Evolutionary conservation across 2,797 vertebrate species (phyloP), one percentile per base, ranked within the genome.

Genomic region (Sebastes nivosus): DNA sequence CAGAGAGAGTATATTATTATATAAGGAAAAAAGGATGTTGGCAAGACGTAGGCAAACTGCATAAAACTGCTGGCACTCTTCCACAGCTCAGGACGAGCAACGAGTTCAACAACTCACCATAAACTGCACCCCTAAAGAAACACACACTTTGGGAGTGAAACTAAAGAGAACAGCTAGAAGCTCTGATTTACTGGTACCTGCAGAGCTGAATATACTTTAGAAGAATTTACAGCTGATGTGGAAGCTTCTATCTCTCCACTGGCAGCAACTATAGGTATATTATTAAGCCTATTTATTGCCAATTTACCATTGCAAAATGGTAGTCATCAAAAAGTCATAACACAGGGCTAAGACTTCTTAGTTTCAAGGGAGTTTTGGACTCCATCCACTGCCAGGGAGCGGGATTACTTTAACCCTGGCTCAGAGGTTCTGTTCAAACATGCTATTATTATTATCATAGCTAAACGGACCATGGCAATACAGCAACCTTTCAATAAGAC

Each of bases 251-350:
- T n/a, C 11, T 70, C 5, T 24, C 18, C 18, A 8, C 36, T 78
- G 57, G 30, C 57, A 52, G 65, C 25, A 50, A 29, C 55, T 58
- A 32, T 4, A 65, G 29, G 54, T 7, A 20, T 30, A 30, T 2
- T 24, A 38, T 75, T 32, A 69, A 63, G 30, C 36, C 18, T 55
- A n/a, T 69, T 67, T 72, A 67, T 38, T 81, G n/a, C 65, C 12
- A 18, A 4, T 72, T 58, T 22, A 38, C 81, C 46, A 18, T 2
- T 60, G n/a, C 27, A 80, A 74, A 75, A 73, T 79, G 72, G 72
- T 34, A 83, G 52, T 57, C 30, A 78, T 77, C 82, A 82, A 82
- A 75, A 73, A 20, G 81, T 77, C 81, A 81, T 46, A 76, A 54
- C 66, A 54, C 7, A 18, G 59, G 36, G 32, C 14, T 87, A 22